Percentiles rank a stretch among this genome's conserved stretches.
Evolutionary conservation across 2,113 vertebrate species (phyloP).

Genomic region (Pterocles burchelli): DNA sequence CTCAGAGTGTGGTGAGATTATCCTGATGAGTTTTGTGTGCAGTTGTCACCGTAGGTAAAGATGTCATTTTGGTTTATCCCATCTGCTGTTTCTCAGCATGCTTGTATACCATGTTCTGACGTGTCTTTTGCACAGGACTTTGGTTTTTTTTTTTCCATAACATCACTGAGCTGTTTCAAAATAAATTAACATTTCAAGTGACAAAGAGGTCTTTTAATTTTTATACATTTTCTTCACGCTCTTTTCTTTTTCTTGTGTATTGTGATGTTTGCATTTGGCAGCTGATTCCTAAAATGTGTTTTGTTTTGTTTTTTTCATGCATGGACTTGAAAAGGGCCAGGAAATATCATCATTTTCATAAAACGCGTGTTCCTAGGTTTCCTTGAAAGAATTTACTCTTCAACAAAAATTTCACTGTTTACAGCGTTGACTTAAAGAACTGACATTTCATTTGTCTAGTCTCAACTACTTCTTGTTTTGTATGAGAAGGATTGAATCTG

Average conservation of each 20-base stretch:
- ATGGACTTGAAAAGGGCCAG: slow-evolving; percentile 54
- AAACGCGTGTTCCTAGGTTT: slow-evolving; percentile 32
- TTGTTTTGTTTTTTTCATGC: slow-evolving; percentile 52
- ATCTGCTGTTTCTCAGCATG: slow-evolving; percentile 19
- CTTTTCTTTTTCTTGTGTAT: slow-evolving; percentile 6
- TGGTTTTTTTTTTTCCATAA: slow-evolving; percentile 53
- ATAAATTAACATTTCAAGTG: neutral
- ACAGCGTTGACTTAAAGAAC: neutral
- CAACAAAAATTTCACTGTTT: neutral
- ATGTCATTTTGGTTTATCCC: slow-evolving; percentile 4
- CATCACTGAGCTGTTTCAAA: slow-evolving; percentile 5
- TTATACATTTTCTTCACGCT: neutral
- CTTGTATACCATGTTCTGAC: neutral
- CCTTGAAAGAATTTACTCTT: neutral
- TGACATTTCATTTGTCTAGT: neutral
- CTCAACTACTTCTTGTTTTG: neutral
- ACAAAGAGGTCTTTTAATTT: neutral
- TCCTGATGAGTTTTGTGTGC: neutral
- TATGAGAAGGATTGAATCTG: neutral
- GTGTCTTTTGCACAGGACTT: slow-evolving; percentile 24
- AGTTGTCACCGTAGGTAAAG: slow-evolving; percentile 15
- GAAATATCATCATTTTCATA: slow-evolving; percentile 28
- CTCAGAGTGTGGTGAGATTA: neutral
- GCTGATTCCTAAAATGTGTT: slow-evolving; percentile 3
- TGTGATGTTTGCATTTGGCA: slow-evolving; percentile 5